A percentile compares a stretch with the other conserved stretches of the same genome.
Evolutionary conservation across 2,888 invertebrate species (phyloP).

Genomic region (Luffia ferchaultella): DNA sequence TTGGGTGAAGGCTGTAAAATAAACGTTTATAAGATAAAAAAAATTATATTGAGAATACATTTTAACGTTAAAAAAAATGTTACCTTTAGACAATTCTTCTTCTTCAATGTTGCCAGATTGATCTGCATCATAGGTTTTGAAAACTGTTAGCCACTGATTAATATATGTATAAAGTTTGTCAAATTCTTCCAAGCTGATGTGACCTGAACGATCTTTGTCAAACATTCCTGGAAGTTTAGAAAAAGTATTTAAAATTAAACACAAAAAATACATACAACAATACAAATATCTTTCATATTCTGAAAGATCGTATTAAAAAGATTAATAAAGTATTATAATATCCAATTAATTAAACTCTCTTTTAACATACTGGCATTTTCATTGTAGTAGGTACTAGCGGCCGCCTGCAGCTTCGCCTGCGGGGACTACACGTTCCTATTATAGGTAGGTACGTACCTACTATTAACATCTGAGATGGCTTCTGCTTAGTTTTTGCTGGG

Average conservation of each 20-base stretch:
- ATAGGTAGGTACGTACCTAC: too few species aligned
- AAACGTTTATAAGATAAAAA: conserved; percentile 2
- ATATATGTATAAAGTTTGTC: conserved; percentile 87
- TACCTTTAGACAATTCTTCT: conserved; percentile 78
- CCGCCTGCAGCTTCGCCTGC: too few species aligned
- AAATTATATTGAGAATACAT: not conserved
- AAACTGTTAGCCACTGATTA: conserved; percentile 88
- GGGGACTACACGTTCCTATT: too few species aligned
- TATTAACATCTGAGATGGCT: too few species aligned
- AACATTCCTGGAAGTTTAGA: conserved; percentile 76
- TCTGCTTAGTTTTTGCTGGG: too few species aligned
- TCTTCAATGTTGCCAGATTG: conserved; percentile 87
- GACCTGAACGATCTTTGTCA: conserved; percentile 84
- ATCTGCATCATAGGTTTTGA: conserved; percentile 86
- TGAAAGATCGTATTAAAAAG: too few species aligned
- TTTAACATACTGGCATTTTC: too few species aligned
- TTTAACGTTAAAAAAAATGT: not conserved
- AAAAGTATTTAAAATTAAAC: not conserved
- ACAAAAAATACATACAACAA: too few species aligned
- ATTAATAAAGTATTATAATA: too few species aligned
- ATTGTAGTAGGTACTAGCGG: too few species aligned
- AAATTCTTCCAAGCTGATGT: conserved; percentile 85
- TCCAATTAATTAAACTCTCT: too few species aligned
- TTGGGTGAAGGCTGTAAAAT: conserved; percentile 75
- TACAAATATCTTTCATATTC: too few species aligned